Base-by-base conservation (phyloP, 2,113 vertebrate species). In the Arvicanthis niloticus region DNA sequence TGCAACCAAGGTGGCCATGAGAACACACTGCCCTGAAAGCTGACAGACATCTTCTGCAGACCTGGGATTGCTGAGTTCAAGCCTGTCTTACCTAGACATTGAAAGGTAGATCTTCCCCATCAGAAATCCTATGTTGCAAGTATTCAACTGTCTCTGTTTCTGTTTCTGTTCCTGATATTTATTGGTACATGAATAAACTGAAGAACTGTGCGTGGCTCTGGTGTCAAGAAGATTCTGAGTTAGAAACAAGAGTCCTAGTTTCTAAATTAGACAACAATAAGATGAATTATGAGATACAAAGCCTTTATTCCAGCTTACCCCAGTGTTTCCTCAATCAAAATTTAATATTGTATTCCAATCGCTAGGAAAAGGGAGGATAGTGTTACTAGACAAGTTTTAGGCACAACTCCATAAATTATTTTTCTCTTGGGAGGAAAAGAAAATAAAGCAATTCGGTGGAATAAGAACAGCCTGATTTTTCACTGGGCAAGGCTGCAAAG, bases 181-280 rank as follows among this genome's bases (percentile, higher is more conserved):
- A 68, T 37, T 68, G 67, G 67, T 68, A 37, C 31, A 37, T 37
- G 31, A 37, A 68, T 37, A 68, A 34, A 68, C 5, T 37, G 67
- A 68, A 68, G 31, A 68, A 34, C 13, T 34, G 15, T 68, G 16
- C 67, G 7, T 68, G 67, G 7, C 29, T 95, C 84, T 96, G 26
- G 2, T 51, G 17, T 40, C 37, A 76, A 37, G 75, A 78, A 60
- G 70, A 93, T 87, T 87, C 45, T 60, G 86, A 77, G 37, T 56
- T 92, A 78, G n/a, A 77, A 90, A 88, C 22, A 75, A 96, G 75
- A 60, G 5, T 21, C 31, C 29, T 45, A 19, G n/a, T 31, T 9
- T 65, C 42, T 80, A 93, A 76, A 48, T 85, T 75, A 75, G 15
- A 80, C 84, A 92, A 91, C 68, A 94, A 53, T 67, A 48, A 88